Conservation (phyloP, 2,797 vertebrate species). For the Hypotaenidia philippensis region DNA sequence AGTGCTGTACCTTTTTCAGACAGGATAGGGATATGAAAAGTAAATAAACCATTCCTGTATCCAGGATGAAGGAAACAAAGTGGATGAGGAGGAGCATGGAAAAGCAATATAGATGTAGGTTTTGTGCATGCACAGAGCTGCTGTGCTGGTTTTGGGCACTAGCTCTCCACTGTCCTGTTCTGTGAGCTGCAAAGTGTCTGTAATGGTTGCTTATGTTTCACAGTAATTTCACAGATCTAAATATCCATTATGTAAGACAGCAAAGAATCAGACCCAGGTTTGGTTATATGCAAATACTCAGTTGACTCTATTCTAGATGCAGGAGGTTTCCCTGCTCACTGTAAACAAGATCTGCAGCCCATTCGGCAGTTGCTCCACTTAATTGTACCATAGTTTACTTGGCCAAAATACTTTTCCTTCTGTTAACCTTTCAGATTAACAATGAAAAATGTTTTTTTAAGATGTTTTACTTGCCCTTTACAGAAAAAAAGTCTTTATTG, state of each 20-base stretch:
- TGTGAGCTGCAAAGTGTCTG: not conserved
- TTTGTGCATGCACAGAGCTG: not conserved
- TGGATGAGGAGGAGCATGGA: not conserved
- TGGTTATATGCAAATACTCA: not conserved
- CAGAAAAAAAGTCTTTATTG: not conserved
- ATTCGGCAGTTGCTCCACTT: not conserved
- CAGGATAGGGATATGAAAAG: not conserved
- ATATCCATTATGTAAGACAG: not conserved
- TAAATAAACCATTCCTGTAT: not conserved
- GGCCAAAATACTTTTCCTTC: not conserved
- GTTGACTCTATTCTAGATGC: not conserved
- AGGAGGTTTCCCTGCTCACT: not conserved
- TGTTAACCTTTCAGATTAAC: not conserved
- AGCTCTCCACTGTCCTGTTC: not conserved
- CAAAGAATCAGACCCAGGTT: not conserved
- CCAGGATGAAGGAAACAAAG: not conserved
- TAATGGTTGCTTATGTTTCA: not conserved
- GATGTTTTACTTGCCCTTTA: not conserved
- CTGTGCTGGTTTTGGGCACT: not conserved
- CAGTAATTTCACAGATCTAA: not conserved
- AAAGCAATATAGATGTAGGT: not conserved
- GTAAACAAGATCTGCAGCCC: not conserved
- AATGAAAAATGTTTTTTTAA: not conserved
- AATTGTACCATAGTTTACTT: not conserved
- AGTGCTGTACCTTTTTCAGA: not conserved